Base-by-base conservation (phyloP, 2,113 vertebrate species). In the Rutilus rutilus region DNA sequence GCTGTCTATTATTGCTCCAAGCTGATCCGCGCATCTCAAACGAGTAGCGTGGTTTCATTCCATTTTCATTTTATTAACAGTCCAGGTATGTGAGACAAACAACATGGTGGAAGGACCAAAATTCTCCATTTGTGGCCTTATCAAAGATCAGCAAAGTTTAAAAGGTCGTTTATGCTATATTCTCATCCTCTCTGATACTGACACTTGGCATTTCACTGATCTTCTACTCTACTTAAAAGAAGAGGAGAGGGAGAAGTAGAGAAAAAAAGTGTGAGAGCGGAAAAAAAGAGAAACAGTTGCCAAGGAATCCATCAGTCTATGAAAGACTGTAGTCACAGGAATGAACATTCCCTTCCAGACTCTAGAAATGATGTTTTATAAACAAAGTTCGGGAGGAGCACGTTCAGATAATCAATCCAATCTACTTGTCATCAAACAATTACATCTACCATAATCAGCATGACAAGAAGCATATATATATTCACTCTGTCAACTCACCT, bases 151-250 rank as follows among this genome's bases (percentile, higher is more conserved):
- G 67, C 86, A 83, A 82, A 83, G 88, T 87, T 85, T 89, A 87
- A 89, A 89, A 89, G 88, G 88, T 89, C 59, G 65, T 89, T 89
- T 85, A 87, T 87, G 83, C 86, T 85, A 85, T 87, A 85, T 87
- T 86, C 74, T 52, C 85, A 87, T 86, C 79, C 86, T 89, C 86
- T 83, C 86, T 85, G 88, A 52, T 89, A 79, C 86, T 89, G 88
- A 89, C 88, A 89, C 86, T 87, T 89, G 88, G 88, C 88, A 89
- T 89, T 89, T 89, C 88, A 87, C 88, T 89, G 88, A 89, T 87
- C 79, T 89, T 85, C 87, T 85, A 83, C 65, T 89, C 86, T 89
- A 89, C 87, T 89, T 89, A 89, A 89, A 87, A 89, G 88, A 83
- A 89, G 65, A 83, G 78, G 83, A 87, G 78, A 87, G 59, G 57